phyloP scores from a whole-genome alignment of 1,140 invertebrate species.

The Gerris buenoi region DNA sequence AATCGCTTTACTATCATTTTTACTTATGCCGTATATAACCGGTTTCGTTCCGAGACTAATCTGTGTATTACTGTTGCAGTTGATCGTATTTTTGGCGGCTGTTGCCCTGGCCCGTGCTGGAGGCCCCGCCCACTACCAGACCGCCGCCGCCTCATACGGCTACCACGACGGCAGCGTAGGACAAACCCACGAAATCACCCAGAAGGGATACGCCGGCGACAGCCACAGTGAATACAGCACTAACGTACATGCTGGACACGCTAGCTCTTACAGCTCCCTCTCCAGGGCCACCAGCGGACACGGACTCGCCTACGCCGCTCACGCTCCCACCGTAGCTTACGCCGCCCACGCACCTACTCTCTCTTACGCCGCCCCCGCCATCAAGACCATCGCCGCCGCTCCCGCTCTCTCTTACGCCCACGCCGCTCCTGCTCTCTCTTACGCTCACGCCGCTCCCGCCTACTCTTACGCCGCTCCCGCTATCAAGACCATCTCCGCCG shows the following conservation, averaged over 20 bases:
- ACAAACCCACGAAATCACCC: constrained; percentile 37
- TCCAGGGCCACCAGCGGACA: constrained; percentile 36
- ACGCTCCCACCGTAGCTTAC: constrained; percentile 33
- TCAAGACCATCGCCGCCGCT: constrained; percentile 2
- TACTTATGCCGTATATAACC: no score
- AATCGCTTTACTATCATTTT: no score
- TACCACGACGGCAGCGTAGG: constrained; percentile 31
- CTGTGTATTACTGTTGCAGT: no score
- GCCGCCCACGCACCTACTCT: constrained; percentile 9
- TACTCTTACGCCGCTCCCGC: constrained; percentile 11
- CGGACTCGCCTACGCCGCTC: constrained; percentile 31
- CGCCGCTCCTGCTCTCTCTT: constrained; percentile 2
- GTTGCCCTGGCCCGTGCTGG: constrained; percentile 29
- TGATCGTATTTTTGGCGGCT: constrained; percentile 26
- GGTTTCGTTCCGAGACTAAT: no score
- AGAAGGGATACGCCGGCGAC: constrained; percentile 36
- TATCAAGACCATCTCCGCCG: not conserved
- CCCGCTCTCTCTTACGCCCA: constrained; percentile 10
- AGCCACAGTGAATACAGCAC: constrained; percentile 35
- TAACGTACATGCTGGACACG: constrained; percentile 36
- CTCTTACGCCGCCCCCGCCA: constrained; percentile 7
- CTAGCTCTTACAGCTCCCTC: constrained; percentile 35
- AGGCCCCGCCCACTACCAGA: constrained; percentile 35
- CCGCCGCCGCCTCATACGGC: constrained; percentile 32
- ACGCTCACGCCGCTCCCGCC: constrained; percentile 5